A percentile compares a stretch with the other conserved stretches of the same genome.
Conservation (phyloP, 2,113 vertebrate species). For the Perccottus glenii region DNA sequence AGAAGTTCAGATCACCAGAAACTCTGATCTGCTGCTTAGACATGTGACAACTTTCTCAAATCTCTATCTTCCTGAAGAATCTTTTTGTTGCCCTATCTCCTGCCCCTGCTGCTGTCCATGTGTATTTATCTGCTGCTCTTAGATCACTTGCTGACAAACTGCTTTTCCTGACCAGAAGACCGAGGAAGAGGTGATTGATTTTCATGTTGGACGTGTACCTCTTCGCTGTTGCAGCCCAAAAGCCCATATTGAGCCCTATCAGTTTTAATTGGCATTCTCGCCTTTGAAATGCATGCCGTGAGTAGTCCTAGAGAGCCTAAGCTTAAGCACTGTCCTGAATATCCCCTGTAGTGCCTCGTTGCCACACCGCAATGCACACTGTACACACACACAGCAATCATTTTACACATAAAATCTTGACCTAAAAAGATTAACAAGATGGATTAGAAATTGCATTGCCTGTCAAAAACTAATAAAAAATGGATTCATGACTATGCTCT, state of each 20-base stretch:
- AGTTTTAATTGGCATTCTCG: conserved; percentile 77
- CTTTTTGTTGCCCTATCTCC: conserved; percentile 11
- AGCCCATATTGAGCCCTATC: conserved; percentile 76
- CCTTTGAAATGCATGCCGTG: conserved; percentile 76
- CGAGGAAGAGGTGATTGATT: conserved; percentile 51
- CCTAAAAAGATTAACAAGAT: conserved; percentile 36
- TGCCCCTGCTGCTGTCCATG: conserved; percentile 10
- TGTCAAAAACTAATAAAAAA: conserved; percentile 37
- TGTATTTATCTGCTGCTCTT: conserved; percentile 43
- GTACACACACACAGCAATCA: conserved; percentile 14
- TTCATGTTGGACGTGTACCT: conserved; percentile 62
- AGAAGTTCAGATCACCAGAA: conserved; percentile 40
- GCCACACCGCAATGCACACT: conserved; percentile 35
- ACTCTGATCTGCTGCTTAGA: conserved; percentile 23
- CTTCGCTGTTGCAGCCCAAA: conserved; percentile 62
- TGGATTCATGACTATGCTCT: conserved; percentile 20
- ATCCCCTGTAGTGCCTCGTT: conserved; percentile 53
- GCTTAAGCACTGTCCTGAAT: conserved; percentile 71
- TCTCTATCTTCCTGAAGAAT: conserved; percentile 31
- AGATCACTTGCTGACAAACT: conserved; percentile 48
- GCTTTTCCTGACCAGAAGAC: conserved; percentile 45
- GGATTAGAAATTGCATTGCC: conserved; percentile 25
- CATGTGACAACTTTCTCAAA: conserved; percentile 15
- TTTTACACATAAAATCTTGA: conserved; percentile 28
- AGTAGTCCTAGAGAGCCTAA: conserved; percentile 67